Percentiles rank a stretch among this genome's conserved stretches.
Evolutionary conservation across 1,140 invertebrate genomes (phyloP).

Genomic region (Anthonomus grandis): DNA sequence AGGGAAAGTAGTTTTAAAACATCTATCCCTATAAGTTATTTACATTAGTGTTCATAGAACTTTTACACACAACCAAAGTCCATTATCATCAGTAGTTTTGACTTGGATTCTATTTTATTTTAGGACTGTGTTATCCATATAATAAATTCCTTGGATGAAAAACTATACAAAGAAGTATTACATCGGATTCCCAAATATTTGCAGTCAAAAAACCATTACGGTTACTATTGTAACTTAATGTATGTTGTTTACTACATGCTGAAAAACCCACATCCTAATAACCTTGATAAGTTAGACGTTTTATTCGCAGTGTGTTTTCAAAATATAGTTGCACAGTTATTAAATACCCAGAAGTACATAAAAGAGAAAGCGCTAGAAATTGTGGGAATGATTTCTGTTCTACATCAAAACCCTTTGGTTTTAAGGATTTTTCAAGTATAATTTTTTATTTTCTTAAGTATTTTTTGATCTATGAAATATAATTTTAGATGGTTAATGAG

Average conservation of each 20-base stretch:
- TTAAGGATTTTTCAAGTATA: slow-evolving; percentile 22
- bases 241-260: slow-evolving; percentile 16
- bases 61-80: background rate
- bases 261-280: slow-evolving; percentile 13
- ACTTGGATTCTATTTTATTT: slow-evolving; percentile 9
- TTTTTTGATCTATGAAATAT: slow-evolving; percentile 3
- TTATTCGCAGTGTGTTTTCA: slow-evolving; percentile 18
- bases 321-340: slow-evolving; percentile 22
- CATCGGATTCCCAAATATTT: slow-evolving; percentile 19
- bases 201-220: slow-evolving; percentile 26
- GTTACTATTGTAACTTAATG: slow-evolving; percentile 25
- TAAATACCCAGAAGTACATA: slow-evolving; percentile 20
- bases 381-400: slow-evolving; percentile 21
- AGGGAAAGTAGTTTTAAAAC: too few relatives aligned
- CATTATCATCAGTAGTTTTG: too few relatives aligned
- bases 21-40: too few relatives aligned
- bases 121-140: slow-evolving; percentile 28
- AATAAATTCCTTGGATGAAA: slow-evolving; percentile 21
- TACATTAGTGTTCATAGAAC: background rate
- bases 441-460: background rate
- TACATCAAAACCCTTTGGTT: slow-evolving; percentile 17
- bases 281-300: slow-evolving; percentile 19
- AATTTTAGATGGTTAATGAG: slow-evolving; percentile 18
- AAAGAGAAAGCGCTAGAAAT: slow-evolving; percentile 22
- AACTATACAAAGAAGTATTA: slow-evolving; percentile 25